A percentile compares a stretch with the other conserved stretches of the same genome.
Evolutionary conservation across 1,140 invertebrate genomes (phyloP).

Genomic region (Leptoteleia sp.): DNA sequence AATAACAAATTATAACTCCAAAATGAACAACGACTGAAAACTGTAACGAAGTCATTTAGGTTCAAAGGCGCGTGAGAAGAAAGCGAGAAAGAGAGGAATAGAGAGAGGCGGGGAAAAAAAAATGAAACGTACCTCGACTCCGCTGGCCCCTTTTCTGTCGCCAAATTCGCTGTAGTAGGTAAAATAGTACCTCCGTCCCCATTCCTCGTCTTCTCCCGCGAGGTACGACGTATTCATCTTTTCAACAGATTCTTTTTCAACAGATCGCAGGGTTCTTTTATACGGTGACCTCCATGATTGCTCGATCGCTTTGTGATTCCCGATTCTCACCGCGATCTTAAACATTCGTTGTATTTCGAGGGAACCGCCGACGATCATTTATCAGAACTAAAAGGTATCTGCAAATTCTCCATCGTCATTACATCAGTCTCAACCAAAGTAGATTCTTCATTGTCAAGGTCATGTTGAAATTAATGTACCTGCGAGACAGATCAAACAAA

Average conservation of each 20-base stretch:
- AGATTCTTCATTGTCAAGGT: conserved; percentile 37
- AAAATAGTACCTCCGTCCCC: conserved; percentile 81
- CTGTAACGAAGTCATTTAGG: conserved; percentile 31
- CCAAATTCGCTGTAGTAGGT: conserved; percentile 82
- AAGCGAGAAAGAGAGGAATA: too few species aligned
- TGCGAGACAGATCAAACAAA: conserved; percentile 8
- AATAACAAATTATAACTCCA: background rate
- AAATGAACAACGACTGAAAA: conserved; percentile 3
- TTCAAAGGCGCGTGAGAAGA: conserved; percentile 36
- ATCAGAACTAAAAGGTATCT: conserved; percentile 41
- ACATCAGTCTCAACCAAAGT: conserved; percentile 4
- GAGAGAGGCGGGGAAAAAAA: too few species aligned
- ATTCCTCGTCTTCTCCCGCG: conserved; percentile 75
- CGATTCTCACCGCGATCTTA: conserved; percentile 35
- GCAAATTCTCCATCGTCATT: conserved; percentile 37
- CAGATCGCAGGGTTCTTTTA: conserved; percentile 42
- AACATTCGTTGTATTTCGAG: conserved; percentile 43
- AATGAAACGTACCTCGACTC: conserved; percentile 71
- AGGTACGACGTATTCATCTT: conserved; percentile 77
- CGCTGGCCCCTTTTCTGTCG: conserved; percentile 70
- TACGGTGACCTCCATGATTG: conserved; percentile 46
- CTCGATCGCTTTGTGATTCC: conserved; percentile 49
- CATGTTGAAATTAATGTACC: conserved; percentile 33
- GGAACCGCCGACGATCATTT: conserved; percentile 28
- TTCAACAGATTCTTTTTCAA: conserved; percentile 26